Evolutionary conservation across 2,113 vertebrate species (phyloP).

Genomic region (Corythaeola cristata): DNA sequence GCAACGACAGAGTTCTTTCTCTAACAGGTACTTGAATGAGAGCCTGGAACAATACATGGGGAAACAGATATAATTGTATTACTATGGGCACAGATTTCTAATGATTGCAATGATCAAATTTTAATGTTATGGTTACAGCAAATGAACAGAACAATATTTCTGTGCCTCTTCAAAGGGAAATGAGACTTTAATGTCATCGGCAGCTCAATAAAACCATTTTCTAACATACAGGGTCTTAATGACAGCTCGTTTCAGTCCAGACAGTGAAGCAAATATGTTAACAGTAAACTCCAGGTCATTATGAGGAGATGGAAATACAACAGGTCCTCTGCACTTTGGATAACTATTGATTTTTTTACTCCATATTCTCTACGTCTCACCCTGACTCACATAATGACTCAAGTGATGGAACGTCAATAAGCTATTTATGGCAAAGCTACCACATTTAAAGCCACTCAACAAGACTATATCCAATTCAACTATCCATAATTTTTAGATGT

Average conservation of each 20-base stretch:
- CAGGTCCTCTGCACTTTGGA: conserved; percentile 28
- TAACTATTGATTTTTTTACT: conserved; percentile 70
- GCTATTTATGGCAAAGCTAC: conserved; percentile 41
- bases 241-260: conserved; percentile 62
- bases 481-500: not conserved
- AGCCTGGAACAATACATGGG: not conserved
- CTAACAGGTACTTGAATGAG: not conserved
- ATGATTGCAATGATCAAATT: conserved; percentile 61
- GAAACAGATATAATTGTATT: not conserved
- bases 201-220: conserved; percentile 71
- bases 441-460: not conserved
- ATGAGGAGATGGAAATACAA: conserved; percentile 59
- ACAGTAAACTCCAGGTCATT: conserved; percentile 62
- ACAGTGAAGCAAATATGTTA: conserved; percentile 59
- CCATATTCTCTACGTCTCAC: conserved; percentile 50
- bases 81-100: conserved; percentile 19
- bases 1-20: not conserved
- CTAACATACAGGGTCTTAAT: conserved; percentile 44
- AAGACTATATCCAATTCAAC: not conserved
- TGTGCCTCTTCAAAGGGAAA: conserved; percentile 68
- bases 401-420: conserved; percentile 67
- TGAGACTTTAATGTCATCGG: conserved; percentile 62
- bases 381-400: conserved; percentile 64
- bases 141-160: conserved; percentile 59
- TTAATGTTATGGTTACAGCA: conserved; percentile 56